Conservation (phyloP, 2,113 vertebrate genomes). For the Anseranas semipalmata region DNA sequence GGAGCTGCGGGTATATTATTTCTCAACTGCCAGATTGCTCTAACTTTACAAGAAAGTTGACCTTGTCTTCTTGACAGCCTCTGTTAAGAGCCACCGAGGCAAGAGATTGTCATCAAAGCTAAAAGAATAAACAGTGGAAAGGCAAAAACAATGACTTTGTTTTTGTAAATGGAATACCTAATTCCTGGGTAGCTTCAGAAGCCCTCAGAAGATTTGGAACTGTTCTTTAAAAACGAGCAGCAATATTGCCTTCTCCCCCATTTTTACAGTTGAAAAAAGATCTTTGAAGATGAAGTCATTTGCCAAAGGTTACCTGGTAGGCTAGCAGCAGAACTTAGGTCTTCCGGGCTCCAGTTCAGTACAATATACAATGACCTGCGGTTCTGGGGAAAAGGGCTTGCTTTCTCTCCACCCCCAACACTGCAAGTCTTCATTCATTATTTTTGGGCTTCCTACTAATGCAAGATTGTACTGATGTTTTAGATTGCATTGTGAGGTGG, state of each 20-base stretch:
- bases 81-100: constrained; percentile 3
- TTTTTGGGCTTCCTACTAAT: neutral
- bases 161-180: neutral
- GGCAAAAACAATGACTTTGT: too few relatives aligned
- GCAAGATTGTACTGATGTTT: neutral
- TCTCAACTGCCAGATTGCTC: constrained; percentile 19
- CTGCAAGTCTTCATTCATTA: neutral
- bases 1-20: neutral
- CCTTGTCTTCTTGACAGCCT: constrained; percentile 12
- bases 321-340: neutral
- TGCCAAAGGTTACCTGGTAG: neutral
- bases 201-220: neutral
- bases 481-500: neutral
- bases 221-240: neutral
- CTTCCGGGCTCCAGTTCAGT: neutral
- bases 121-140: too few relatives aligned
- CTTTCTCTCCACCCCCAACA: neutral
- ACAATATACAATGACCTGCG: neutral
- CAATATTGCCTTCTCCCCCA: neutral
- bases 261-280: neutral
- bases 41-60: neutral
- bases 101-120: too few relatives aligned
- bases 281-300: neutral
- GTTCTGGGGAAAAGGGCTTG: neutral
- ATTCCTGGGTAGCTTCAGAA: neutral